Base-by-base conservation (phyloP, 1,140 invertebrate species). In the Heliconius nattereri region DNA sequence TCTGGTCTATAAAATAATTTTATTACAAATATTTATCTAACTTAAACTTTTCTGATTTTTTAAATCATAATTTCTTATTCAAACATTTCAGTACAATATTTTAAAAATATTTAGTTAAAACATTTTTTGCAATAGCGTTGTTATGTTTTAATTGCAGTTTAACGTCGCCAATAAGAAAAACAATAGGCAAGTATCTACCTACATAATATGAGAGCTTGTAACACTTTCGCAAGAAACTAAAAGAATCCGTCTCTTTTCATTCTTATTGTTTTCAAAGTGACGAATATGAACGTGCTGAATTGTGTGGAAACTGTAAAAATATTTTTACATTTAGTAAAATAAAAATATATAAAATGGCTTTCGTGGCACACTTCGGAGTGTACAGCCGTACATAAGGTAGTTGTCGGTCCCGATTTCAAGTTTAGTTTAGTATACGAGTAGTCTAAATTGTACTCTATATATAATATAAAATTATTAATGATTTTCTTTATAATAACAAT, bases 61-160 rank as follows among this genome's bases (percentile, higher is more conserved):
- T 11, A 23, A 57, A 11, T 3, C 9, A 7, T 54, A 7, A n/a
- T 54, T 66, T 29, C 1, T 29, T 29, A 66, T 66, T 66, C 26
- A 66, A 16, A 19, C 60, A 66, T 29, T 29, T 29, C 60, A 26
- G 9, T 66, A 66, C 26, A 19, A 52, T 20, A 52, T 52, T 20
- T 29, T 2, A 23, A 66, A 66, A 66, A 66, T 66, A 29, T 66
- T 66, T 29, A 5, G 26, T 29, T 66, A 13, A 66, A 66, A 66
- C 60, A 29, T 29, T 66, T 66, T 66, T 66, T 66, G 23, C 60
- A 66, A 66, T 29, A 29, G 60, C 1, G 0, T 26, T 29, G 29
- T 66, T 66, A 11, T 66, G 9, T 75, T 74, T 66, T 81, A 74
- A 77, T 77, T 73, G n/a, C 54, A 73, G 40, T 77, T 77, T 76